Conservation (phyloP, 1,140 invertebrate species). For the Bicyclus anynana region DNA sequence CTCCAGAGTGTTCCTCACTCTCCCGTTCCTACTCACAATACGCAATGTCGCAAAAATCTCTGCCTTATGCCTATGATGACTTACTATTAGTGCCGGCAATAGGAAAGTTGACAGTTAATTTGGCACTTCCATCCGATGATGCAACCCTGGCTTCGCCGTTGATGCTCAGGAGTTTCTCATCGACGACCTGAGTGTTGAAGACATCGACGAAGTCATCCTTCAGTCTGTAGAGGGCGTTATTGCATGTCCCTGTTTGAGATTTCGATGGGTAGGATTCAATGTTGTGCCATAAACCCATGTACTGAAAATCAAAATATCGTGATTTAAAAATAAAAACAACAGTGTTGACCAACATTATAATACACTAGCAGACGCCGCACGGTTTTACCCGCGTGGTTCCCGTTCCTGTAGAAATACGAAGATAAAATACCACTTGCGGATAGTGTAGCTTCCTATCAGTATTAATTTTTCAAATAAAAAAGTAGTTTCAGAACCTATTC, state of each 20-base stretch:
- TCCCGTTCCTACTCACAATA: too few species aligned
- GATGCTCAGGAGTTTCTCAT: constrained; percentile 36
- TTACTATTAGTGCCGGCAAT: constrained; percentile 41
- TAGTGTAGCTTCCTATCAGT: too few species aligned
- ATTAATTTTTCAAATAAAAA: too few species aligned
- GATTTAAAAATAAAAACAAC: too few species aligned
- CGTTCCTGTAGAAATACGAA: too few species aligned
- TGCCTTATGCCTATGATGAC: constrained; percentile 21
- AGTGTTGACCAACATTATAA: too few species aligned
- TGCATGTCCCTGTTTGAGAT: constrained; percentile 49
- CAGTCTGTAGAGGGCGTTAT: constrained; percentile 42
- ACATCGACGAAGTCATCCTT: constrained; percentile 36
- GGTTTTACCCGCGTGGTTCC: too few species aligned
- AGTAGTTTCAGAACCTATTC: too few species aligned
- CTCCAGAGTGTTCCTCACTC: too few species aligned
- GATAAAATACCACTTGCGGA: too few species aligned
- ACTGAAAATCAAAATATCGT: constrained; percentile 48
- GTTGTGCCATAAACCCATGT: constrained; percentile 56
- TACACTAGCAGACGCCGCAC: too few species aligned
- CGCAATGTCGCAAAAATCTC: too few species aligned
- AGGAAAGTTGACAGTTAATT: constrained; percentile 51
- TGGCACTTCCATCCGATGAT: constrained; percentile 39
- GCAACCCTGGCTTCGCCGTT: constrained; percentile 34
- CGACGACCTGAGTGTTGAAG: constrained; percentile 52
- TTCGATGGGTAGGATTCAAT: constrained; percentile 53